Evolutionary conservation across 1,140 invertebrate genomes (phyloP).

Genomic region (Pseudachorutes palmiensis): DNA sequence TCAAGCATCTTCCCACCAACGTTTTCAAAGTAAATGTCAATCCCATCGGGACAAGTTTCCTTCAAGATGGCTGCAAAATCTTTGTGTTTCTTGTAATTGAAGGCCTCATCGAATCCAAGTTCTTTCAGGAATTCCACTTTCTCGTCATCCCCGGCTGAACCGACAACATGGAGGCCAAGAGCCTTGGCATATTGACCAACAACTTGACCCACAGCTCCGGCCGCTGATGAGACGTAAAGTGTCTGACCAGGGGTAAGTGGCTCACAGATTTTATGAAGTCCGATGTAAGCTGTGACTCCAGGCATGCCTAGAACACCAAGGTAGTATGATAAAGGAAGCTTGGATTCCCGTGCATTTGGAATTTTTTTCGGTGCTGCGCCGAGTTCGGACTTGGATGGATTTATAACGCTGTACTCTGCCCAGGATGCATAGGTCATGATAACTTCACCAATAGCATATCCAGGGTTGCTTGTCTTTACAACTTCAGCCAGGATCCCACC

Average conservation of each 20-base stretch:
- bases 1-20: constrained; percentile 47
- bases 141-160: constrained; percentile 11
- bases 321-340: constrained; percentile 9
- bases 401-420: constrained; percentile 14
- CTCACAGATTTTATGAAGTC: constrained; percentile 10
- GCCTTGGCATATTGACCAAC: constrained; percentile 15
- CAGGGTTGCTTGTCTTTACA: neutral
- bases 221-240: constrained; percentile 7
- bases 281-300: constrained; percentile 10
- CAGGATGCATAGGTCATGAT: neutral
- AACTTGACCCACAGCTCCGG: constrained; percentile 14
- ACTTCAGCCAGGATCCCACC: constrained; percentile 9
- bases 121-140: constrained; percentile 45
- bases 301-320: constrained; percentile 10
- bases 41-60: constrained; percentile 55
- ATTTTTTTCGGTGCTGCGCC: neutral
- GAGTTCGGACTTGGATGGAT: neutral
- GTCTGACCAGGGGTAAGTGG: neutral
- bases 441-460: constrained; percentile 3
- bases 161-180: constrained; percentile 9
- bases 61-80: constrained; percentile 48
- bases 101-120: constrained; percentile 57
- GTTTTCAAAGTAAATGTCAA: constrained; percentile 68
- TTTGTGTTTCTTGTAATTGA: constrained; percentile 42
- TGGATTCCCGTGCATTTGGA: neutral